phyloP scores from a whole-genome alignment of 2,888 invertebrate species.

The Lingula anatina region DNA sequence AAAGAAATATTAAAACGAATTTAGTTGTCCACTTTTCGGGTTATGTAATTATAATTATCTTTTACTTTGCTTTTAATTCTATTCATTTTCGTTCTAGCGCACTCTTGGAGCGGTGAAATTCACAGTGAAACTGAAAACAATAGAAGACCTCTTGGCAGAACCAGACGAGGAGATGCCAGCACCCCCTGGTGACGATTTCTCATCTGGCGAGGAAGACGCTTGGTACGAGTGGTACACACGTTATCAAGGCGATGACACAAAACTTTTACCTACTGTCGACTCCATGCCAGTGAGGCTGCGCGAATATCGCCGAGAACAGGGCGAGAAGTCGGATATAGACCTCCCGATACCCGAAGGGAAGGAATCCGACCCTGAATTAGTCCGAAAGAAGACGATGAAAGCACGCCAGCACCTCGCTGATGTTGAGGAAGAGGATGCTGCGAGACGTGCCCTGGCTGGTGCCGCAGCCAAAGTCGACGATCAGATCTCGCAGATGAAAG shows the following conservation, averaged over 20 bases:
- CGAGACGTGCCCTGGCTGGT: no score
- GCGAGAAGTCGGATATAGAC: not conserved
- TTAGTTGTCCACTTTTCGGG: no score
- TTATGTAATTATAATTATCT: no score
- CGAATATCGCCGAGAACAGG: constrained; percentile 15
- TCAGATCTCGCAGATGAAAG: no score
- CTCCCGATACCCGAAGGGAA: not conserved
- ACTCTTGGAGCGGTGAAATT: not conserved
- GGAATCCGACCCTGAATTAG: not conserved
- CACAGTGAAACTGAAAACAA: not conserved
- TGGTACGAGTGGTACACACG: constrained; percentile 58
- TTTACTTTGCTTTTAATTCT: no score
- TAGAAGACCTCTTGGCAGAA: not conserved
- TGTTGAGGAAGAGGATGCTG: not conserved
- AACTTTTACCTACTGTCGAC: constrained; percentile 87
- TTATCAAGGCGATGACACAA: constrained; percentile 96
- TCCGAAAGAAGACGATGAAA: not conserved
- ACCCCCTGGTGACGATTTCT: not conserved
- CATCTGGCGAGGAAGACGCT: constrained; percentile 35
- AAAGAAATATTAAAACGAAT: no score
- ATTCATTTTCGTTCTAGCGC: not conserved
- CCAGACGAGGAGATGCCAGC: not conserved
- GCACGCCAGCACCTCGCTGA: not conserved
- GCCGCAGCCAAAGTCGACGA: no score
- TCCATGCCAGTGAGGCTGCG: constrained; percentile 73